phyloP scores from a whole-genome alignment of 2,113 vertebrate species.

The Chaetops frenatus region DNA sequence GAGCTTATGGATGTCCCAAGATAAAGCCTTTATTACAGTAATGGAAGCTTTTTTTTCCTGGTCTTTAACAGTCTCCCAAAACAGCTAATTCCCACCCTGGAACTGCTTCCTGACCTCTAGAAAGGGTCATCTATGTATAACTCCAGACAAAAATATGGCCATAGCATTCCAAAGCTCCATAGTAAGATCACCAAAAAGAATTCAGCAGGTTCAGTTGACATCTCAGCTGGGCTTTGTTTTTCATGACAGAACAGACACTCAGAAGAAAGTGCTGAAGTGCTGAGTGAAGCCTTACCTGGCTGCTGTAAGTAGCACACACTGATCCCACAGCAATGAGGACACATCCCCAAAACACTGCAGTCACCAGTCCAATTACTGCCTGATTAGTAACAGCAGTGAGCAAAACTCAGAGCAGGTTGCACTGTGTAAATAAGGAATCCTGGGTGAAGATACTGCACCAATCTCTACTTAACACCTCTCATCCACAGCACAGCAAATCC shows the following conservation, averaged over 20 bases:
- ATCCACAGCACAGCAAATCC: neutral
- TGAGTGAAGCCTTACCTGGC: neutral
- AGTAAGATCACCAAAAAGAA: neutral
- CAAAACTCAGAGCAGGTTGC: neutral
- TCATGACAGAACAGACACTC: neutral
- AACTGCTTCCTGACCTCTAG: slow-evolving; percentile 8
- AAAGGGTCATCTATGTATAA: slow-evolving; percentile 26
- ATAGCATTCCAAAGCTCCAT: neutral
- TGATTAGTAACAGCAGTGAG: neutral
- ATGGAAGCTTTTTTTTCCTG: neutral
- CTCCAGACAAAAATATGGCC: slow-evolving; percentile 6
- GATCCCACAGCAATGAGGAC: neutral
- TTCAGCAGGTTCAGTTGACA: neutral
- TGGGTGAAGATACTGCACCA: neutral
- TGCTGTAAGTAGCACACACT: neutral
- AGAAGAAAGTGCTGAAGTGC: neutral
- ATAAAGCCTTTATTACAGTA: neutral
- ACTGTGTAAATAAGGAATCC: neutral
- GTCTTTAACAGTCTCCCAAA: neutral
- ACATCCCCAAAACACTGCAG: neutral
- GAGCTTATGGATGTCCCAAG: neutral
- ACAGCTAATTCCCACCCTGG: neutral
- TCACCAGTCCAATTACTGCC: neutral
- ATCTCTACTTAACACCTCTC: neutral
- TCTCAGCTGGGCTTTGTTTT: neutral